phyloP scores from a whole-genome alignment of 2,797 vertebrate genomes.

The Sebastes minor region DNA sequence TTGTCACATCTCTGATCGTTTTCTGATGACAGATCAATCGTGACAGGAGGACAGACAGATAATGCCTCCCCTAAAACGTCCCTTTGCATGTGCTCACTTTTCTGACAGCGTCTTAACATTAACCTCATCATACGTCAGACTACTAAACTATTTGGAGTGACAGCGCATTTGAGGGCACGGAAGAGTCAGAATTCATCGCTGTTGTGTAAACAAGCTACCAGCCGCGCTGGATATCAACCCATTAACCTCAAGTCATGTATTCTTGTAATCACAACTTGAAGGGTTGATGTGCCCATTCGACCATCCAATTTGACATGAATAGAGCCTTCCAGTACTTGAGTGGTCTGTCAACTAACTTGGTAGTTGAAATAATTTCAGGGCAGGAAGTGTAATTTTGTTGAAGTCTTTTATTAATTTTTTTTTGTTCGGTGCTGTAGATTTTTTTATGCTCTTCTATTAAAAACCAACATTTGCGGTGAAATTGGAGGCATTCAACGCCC shows the following conservation, averaged over 20 bases:
- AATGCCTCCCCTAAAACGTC: conserved; percentile 44
- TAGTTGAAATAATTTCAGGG: neutral
- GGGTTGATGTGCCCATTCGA: neutral
- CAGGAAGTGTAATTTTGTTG: neutral
- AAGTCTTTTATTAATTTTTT: neutral
- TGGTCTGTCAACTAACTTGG: neutral
- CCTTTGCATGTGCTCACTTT: conserved; percentile 47
- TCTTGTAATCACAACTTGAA: conserved; percentile 11
- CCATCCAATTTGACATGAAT: neutral
- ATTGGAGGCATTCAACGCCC: neutral
- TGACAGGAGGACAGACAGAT: conserved; percentile 55
- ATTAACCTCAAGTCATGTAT: neutral
- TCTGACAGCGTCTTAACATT: conserved; percentile 54
- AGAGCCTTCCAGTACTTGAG: neutral
- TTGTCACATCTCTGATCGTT: conserved; percentile 40
- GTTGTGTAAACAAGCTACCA: conserved; percentile 31
- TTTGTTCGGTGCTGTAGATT: neutral
- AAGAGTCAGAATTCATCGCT: conserved; percentile 11
- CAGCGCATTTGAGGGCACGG: conserved; percentile 29
- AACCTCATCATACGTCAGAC: conserved; percentile 49
- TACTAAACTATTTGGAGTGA: conserved; percentile 44
- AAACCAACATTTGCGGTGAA: neutral
- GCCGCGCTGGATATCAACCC: neutral
- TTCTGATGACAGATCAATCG: conserved; percentile 54
- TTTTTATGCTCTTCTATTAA: neutral